These are phyloP conservation scores for Danaus chrysippus DNA, from an alignment of 2,888 invertebrate genomes.

Conservation along the genomic window DNA sequence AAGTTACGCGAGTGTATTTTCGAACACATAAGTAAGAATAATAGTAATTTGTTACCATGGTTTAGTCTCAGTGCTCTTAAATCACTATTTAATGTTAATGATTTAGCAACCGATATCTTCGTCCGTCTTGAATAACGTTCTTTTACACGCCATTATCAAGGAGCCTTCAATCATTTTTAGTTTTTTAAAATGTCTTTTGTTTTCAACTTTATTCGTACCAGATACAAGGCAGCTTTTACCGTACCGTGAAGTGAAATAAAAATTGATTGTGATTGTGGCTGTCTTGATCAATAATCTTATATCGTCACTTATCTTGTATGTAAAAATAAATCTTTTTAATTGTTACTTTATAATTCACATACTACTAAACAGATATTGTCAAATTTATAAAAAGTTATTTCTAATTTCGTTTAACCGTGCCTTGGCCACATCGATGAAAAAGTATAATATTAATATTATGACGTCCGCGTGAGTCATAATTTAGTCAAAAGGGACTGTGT, in stretches of 20 bases:
- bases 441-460: too few relatives aligned
- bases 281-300: background rate
- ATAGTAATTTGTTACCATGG: constrained; percentile 7
- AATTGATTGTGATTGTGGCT: background rate
- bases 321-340: background rate
- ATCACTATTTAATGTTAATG: constrained; percentile 1
- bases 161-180: constrained; percentile 6
- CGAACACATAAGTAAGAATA: background rate
- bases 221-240: background rate
- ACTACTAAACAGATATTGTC: too few relatives aligned
- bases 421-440: too few relatives aligned
- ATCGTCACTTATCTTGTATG: background rate
- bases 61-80: background rate
- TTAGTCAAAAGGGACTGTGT: too few relatives aligned
- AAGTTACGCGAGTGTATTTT: constrained; percentile 11
- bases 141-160: background rate
- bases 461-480: too few relatives aligned
- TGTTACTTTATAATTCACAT: too few relatives aligned
- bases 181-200: constrained; percentile 1
- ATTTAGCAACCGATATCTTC: background rate
- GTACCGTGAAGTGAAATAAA: background rate
- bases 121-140: background rate
- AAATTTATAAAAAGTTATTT: too few relatives aligned
- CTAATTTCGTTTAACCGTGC: too few relatives aligned
- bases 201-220: background rate